These are phyloP conservation scores for Melanotaenia parkinsoni DNA, from an alignment of 2,797 vertebrate species.

Conservation along the genomic window DNA sequence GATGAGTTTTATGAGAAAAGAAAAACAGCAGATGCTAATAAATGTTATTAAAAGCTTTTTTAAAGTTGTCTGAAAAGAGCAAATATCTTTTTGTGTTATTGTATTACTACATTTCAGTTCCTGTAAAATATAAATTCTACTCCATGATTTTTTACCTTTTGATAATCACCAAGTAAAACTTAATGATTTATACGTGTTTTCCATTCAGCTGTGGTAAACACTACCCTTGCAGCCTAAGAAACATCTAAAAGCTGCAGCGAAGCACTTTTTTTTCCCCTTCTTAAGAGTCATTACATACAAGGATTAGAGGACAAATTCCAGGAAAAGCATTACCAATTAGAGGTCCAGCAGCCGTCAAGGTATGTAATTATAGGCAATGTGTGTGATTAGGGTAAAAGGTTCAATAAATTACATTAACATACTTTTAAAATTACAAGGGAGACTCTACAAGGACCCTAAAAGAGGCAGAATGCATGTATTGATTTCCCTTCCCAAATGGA, in stretches of 20 bases:
- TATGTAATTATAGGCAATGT: slow-evolving; percentile 86
- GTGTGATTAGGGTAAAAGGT: slow-evolving; percentile 87
- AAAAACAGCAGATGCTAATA: neutral
- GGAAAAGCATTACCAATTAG: slow-evolving; percentile 88
- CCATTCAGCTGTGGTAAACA: slow-evolving; percentile 10
- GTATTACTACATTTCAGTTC: neutral
- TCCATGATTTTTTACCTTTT: slow-evolving; percentile 8
- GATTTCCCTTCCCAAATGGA: slow-evolving; percentile 82
- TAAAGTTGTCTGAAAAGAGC: neutral
- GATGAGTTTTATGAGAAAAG: neutral
- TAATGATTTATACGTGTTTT: slow-evolving; percentile 15
- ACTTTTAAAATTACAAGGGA: slow-evolving; percentile 83
- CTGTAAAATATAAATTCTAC: neutral
- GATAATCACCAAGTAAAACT: slow-evolving; percentile 5
- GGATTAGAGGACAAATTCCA: slow-evolving; percentile 83
- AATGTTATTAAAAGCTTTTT: neutral
- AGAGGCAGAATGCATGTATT: slow-evolving; percentile 80
- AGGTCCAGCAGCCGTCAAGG: slow-evolving; percentile 78
- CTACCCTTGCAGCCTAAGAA: slow-evolving; percentile 22
- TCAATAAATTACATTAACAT: slow-evolving; percentile 89
- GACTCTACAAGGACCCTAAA: slow-evolving; percentile 75
- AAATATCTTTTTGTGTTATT: neutral
- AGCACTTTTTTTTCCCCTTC: slow-evolving; percentile 74
- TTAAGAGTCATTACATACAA: slow-evolving; percentile 74
- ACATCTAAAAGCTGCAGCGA: slow-evolving; percentile 66